Evolutionary conservation across 2,888 invertebrate species (phyloP), one percentile per base, ranked within the genome.

Genomic region (Blastobasis adustella): DNA sequence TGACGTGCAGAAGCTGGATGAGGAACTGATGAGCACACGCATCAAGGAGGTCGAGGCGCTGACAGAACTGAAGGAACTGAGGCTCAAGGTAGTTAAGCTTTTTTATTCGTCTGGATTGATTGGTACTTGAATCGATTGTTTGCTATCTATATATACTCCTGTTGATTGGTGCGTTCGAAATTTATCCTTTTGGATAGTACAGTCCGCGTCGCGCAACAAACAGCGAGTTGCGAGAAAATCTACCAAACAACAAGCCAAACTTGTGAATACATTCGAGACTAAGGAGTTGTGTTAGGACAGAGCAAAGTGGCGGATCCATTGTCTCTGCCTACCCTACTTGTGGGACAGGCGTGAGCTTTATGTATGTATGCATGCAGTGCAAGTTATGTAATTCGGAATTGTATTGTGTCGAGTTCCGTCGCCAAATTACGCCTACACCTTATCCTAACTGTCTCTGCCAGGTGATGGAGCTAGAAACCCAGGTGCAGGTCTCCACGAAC

Each of bases 381-480:
- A n/a, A n/a, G n/a, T n/a, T n/a, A n/a, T n/a, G n/a, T n/a, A n/a
- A 23, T 23, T 23, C 23, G 23, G 23, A 3, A 23, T 23, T 23
- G 23, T 23, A 23, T 23, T 3, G 1, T 23, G 3, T 23, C 23
- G 23, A 23, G 23, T 23, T 23, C 23, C 23, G 23, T 23, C 23
- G 23, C 23, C 23, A 23, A 23, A 23, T 23, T 23, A 23, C 23
- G 23, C 23, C 23, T 23, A 23, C 23, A 23, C 23, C 23, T 23
- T 23, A 23, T 23, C 23, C 3, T n/a, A n/a, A n/a, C n/a, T 23
- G 23, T 23, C 9, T 9, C 40, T 46, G 54, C 7, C 57, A 92
- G 92, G 93, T 94, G 0, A 96, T 98, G 98, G 98, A 99, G 80
- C 90, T 98, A 48, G 98, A 98, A 81, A 98, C 98, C 1, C 98